Conservation (phyloP, 92 coral and sea anemone species). For the Hydrozoanthus gracilis region DNA sequence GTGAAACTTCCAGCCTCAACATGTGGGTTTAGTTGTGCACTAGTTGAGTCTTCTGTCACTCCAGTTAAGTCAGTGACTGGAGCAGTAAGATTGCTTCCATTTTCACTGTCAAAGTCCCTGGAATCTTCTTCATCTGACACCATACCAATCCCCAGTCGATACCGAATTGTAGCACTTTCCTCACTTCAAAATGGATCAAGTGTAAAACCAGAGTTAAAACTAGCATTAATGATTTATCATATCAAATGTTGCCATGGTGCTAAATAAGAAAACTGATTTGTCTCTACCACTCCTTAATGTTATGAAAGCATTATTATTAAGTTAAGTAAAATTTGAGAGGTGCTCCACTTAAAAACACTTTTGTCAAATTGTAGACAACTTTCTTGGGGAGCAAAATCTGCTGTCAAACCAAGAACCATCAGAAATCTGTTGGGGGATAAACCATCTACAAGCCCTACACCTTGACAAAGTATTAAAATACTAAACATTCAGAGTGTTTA, state of each 20-base stretch:
- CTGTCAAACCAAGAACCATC: no score
- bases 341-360: no score
- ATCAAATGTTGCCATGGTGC: no score
- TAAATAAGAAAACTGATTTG: not conserved
- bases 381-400: no score
- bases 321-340: not conserved
- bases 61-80: constrained; percentile 67
- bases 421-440: not conserved
- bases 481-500: not conserved
- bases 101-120: constrained; percentile 77
- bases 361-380: no score
- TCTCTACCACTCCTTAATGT: not conserved
- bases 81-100: constrained; percentile 64
- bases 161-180: constrained; percentile 92
- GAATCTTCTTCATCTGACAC: constrained; percentile 87
- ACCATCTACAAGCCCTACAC: not conserved
- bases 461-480: not conserved
- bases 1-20: constrained; percentile 26
- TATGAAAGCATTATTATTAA: not conserved
- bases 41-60: constrained; percentile 58
- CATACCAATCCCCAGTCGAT: constrained; percentile 93
- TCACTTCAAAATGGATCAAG: constrained; percentile 60
- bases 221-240: no score
- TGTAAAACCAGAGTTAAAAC: no score
- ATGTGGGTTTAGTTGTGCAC: constrained; percentile 2